These are phyloP conservation scores for Poecilia picta DNA, from an alignment of 2,797 vertebrate genomes.

Conservation along the genomic window DNA sequence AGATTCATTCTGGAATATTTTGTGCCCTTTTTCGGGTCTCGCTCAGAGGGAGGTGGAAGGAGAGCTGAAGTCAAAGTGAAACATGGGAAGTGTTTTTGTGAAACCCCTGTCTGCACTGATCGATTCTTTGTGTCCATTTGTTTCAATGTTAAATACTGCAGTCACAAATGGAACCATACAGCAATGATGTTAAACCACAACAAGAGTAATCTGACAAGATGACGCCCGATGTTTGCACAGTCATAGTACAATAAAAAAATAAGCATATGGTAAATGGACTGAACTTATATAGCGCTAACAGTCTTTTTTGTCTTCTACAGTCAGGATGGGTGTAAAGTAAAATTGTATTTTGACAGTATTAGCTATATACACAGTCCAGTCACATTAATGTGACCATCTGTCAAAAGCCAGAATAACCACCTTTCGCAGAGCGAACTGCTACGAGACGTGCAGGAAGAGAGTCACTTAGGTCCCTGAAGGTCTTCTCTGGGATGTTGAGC, in stretches of 20 bases:
- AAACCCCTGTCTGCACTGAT: neutral
- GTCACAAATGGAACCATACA: neutral
- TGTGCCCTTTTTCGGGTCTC: slow-evolving; percentile 2
- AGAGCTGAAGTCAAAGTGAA: neutral
- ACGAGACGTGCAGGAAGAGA: too few relatives aligned
- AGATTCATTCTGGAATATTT: slow-evolving; percentile 27
- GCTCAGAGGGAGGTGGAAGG: neutral
- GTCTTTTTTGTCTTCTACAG: too few relatives aligned
- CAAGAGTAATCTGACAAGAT: neutral
- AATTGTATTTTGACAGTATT: neutral
- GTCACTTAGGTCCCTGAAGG: too few relatives aligned
- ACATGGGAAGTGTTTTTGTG: neutral
- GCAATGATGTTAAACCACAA: neutral
- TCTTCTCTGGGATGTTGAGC: too few relatives aligned
- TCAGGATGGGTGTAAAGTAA: neutral
- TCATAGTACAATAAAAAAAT: too few relatives aligned
- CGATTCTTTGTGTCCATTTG: neutral
- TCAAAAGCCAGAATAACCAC: too few relatives aligned
- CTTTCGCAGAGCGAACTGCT: too few relatives aligned
- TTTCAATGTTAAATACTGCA: neutral
- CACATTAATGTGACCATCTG: too few relatives aligned
- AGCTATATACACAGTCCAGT: too few relatives aligned
- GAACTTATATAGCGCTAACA: too few relatives aligned
- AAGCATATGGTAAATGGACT: too few relatives aligned
- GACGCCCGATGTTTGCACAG: neutral